phyloP scores from a whole-genome alignment of 2,888 invertebrate genomes.

The Dorcus parallelipipedus region DNA sequence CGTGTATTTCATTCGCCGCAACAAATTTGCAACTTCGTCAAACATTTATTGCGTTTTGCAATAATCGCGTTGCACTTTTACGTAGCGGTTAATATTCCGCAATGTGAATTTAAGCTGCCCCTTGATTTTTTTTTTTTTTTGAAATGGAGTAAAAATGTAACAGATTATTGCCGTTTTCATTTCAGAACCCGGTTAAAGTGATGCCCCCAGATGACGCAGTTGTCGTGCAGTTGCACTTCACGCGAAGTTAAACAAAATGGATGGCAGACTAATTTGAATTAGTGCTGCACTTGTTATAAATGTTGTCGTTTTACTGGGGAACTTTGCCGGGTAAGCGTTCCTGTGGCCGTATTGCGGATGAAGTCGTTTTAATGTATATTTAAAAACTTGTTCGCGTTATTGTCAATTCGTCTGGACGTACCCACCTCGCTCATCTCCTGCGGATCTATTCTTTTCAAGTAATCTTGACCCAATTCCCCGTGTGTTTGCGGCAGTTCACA shows the following conservation, averaged over 20 bases:
- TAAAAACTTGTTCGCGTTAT: neutral
- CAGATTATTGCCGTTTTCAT: neutral
- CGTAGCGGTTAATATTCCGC: too few species aligned
- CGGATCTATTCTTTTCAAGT: too few species aligned
- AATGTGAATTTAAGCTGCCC: too few species aligned
- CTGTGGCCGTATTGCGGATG: conserved; percentile 10
- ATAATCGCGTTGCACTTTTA: too few species aligned
- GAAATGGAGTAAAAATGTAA: too few species aligned
- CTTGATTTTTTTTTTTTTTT: too few species aligned
- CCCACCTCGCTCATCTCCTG: too few species aligned
- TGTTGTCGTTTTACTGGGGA: conserved; percentile 7
- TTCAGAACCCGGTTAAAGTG: neutral
- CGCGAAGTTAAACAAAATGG: conserved; percentile 16
- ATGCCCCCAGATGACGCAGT: conserved; percentile 13
- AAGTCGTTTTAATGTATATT: conserved; percentile 4
- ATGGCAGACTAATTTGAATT: conserved; percentile 14
- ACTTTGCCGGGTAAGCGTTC: conserved; percentile 4
- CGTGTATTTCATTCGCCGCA: neutral
- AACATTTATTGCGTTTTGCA: neutral
- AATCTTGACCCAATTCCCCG: too few species aligned
- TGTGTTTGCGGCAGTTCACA: too few species aligned
- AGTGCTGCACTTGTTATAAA: conserved; percentile 15
- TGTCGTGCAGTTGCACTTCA: conserved; percentile 11
- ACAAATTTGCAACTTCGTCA: neutral
- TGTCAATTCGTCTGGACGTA: neutral